These are phyloP conservation scores for Bombus cullumanus DNA, from an alignment of 1,140 invertebrate species.

Conservation along the genomic window DNA sequence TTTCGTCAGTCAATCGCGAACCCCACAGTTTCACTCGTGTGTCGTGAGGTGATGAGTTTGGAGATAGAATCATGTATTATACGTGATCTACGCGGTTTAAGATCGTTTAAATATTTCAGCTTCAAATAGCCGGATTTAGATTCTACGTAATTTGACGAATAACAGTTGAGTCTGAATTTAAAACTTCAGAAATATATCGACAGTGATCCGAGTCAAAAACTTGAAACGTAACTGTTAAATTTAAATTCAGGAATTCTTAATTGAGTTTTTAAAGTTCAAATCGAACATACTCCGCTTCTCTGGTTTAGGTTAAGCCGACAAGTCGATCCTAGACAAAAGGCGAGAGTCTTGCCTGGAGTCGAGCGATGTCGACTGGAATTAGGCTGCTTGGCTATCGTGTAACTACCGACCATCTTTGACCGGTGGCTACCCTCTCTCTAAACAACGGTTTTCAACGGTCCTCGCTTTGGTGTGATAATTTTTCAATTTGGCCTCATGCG, in stretches of 20 bases:
- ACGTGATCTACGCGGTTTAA: no score
- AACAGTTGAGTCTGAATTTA: neutral
- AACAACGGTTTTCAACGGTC: constrained; percentile 69
- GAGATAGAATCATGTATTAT: neutral
- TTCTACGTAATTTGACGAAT: neutral
- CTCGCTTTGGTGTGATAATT: constrained; percentile 81
- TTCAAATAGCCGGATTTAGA: neutral
- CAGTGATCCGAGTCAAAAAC: neutral
- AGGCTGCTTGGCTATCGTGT: constrained; percentile 25
- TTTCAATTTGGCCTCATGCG: constrained; percentile 82
- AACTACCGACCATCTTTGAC: constrained; percentile 29
- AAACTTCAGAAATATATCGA: neutral
- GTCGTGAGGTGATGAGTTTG: constrained; percentile 30
- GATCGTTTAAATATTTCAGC: no score
- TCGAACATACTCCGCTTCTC: neutral
- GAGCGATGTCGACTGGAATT: constrained; percentile 23
- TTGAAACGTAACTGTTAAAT: neutral
- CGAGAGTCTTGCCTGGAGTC: neutral
- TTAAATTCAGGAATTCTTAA: neutral
- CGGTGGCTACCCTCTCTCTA: constrained; percentile 74
- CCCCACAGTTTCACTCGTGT: neutral
- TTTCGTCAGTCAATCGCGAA: constrained; percentile 12
- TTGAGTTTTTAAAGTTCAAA: neutral
- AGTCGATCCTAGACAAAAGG: constrained; percentile 31
- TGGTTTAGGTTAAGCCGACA: neutral